Base-by-base conservation (phyloP, 2,888 invertebrate genomes). In the Macaria notata region DNA sequence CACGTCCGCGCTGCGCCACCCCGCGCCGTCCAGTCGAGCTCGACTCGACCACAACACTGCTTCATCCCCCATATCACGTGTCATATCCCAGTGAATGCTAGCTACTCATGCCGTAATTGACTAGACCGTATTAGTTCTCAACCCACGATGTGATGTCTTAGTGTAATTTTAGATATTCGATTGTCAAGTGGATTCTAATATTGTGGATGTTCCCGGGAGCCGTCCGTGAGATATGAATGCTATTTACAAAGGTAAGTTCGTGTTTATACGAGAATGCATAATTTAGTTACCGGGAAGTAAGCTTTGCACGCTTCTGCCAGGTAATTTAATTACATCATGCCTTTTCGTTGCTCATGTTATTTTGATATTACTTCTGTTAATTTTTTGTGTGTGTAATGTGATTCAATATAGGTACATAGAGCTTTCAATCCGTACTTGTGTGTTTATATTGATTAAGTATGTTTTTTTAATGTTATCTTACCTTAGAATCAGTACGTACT, bases 151-250 rank as follows among this genome's bases (percentile, higher is more conserved):
- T 75, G 75, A 82, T 78, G 71, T 73, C 71, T 69, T 65, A 79
- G 86, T 86, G 86, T 63, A 49, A 48, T 73, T 76, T 66, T 72
- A 71, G 71, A 72, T 76, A 76, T 77, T 71, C 73, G 71, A 72
- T 70, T 73, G 63, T 68, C 70, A 65, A 76, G 83, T 83, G 84
- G 77, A 80, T 82, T 81, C 70, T 79, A 71, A 65, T 68, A 65
- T 69, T 74, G 79, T 76, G 81, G 79, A 78, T 75, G 56, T 61
- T 61, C 54, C 44, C 57, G 44, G 56, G 62, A 62, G 63, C 55
- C 63, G 61, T 65, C 53, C 50, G 33, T 53, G 56, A 67, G 58
- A 65, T 62, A 78, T 78, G 76, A 60, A 61, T 64, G 49, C 65
- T 67, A 68, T 70, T 69, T 61, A 67, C 63, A 61, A 79, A 71